Conservation (phyloP, 2,113 vertebrate species). For the Peromyscus polionotus region DNA sequence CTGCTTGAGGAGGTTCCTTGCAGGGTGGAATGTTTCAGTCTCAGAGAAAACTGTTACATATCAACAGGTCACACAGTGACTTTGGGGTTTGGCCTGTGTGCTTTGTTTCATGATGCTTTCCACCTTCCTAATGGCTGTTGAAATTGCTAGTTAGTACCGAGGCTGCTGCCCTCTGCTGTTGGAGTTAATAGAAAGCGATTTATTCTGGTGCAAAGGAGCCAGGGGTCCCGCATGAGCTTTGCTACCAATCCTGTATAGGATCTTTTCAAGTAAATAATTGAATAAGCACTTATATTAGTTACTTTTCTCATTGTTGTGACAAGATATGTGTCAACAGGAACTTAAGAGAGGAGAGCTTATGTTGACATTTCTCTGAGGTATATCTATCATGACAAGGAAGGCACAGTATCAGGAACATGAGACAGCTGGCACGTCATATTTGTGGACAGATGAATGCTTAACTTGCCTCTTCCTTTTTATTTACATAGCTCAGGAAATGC, state of each 20-base stretch:
- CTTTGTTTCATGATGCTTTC: slow-evolving; percentile 12
- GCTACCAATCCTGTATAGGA: not conserved
- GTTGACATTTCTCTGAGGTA: not conserved
- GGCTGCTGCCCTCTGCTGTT: slow-evolving; percentile 79
- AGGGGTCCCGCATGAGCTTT: not conserved
- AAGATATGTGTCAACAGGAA: not conserved
- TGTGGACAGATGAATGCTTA: not conserved
- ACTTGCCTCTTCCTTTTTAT: not conserved
- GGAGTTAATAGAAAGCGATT: slow-evolving; percentile 59
- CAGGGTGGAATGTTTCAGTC: not conserved
- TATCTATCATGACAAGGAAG: not conserved
- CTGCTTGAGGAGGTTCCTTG: not conserved
- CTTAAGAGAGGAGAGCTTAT: not conserved
- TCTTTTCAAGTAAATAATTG: slow-evolving; percentile 43
- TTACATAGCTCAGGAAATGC: not conserved
- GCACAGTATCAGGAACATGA: not conserved
- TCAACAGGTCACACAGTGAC: not conserved
- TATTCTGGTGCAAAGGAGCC: not conserved
- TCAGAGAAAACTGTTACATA: not conserved
- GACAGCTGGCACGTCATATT: not conserved
- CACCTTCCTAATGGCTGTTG: not conserved
- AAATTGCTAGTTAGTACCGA: slow-evolving; percentile 56
- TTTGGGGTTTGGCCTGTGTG: slow-evolving; percentile 22
- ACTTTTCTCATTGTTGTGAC: not conserved
- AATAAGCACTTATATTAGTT: not conserved